Conservation (phyloP, 2,113 vertebrate species). For the Ctenodactylus gundi region DNA sequence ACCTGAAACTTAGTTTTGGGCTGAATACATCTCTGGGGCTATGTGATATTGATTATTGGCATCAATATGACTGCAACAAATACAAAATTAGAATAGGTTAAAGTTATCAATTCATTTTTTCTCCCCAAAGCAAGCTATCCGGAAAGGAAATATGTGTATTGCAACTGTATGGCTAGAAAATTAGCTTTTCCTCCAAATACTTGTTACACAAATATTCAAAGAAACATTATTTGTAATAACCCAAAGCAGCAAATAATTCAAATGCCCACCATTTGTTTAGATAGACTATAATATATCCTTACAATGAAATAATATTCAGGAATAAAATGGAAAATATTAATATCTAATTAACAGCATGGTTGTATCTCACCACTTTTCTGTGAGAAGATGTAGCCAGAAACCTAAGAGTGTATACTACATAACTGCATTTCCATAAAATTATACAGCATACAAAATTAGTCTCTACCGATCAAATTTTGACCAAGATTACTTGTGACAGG, state of each 20-base stretch:
- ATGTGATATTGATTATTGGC: background rate
- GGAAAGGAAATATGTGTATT: background rate
- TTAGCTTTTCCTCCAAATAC: background rate
- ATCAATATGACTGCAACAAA: accelerated
- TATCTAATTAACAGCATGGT: background rate
- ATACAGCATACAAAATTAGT: background rate
- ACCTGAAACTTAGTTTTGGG: too few species aligned
- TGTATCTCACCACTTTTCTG: background rate
- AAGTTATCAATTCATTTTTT: background rate
- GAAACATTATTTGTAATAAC: background rate
- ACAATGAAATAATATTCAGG: background rate
- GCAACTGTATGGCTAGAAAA: background rate
- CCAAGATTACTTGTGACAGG: background rate
- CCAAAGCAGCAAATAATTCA: background rate
- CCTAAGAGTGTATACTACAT: background rate
- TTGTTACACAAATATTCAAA: background rate
- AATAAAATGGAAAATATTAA: background rate
- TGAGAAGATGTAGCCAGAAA: background rate
- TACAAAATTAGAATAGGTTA: too few species aligned
- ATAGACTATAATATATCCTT: background rate
- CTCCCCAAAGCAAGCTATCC: background rate
- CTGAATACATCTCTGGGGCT: too few species aligned
- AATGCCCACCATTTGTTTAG: background rate
- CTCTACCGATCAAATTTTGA: background rate
- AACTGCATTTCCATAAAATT: background rate